Percentiles rank a stretch among this genome's conserved stretches.
phyloP scores from a whole-genome alignment of 2,888 invertebrate genomes.

The Xylota segnis region DNA sequence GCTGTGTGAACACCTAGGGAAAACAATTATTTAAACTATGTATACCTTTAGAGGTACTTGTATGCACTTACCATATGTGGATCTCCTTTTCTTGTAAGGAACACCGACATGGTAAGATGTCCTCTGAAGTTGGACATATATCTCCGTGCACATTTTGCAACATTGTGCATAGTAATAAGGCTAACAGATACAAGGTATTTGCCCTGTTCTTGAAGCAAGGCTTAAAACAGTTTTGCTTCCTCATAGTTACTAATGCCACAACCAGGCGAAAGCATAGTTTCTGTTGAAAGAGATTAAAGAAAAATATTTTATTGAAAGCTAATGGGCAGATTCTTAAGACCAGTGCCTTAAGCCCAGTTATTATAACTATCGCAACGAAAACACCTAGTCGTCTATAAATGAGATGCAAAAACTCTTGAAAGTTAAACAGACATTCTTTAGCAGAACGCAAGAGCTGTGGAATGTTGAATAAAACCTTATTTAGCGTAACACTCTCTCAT shows the following conservation, averaged over 20 bases:
- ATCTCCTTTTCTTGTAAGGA: constrained; percentile 91
- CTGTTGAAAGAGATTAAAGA: constrained; percentile 28
- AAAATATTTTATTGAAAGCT: background rate
- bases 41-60: background rate
- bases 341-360: too few species aligned
- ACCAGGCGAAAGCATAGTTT: constrained; percentile 65
- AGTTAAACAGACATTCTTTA: too few species aligned
- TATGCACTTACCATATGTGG: constrained; percentile 90
- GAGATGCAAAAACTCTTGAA: too few species aligned
- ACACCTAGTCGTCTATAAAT: too few species aligned
- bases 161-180: constrained; percentile 21
- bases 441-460: too few species aligned
- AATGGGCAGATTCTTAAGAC: too few species aligned
- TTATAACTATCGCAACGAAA: too few species aligned
- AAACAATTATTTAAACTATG: constrained; percentile 4
- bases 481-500: background rate
- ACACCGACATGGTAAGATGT: constrained; percentile 93
- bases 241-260: constrained; percentile 52
- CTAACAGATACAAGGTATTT: constrained; percentile 20
- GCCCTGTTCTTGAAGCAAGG: constrained; percentile 10
- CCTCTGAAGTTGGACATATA: constrained; percentile 90
- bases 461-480: background rate
- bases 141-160: constrained; percentile 76
- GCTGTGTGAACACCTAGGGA: constrained; percentile 95
- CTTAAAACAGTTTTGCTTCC: constrained; percentile 34